Evolutionary conservation across 1,140 invertebrate species (phyloP).

Genomic region (Microplitis demolitor): DNA sequence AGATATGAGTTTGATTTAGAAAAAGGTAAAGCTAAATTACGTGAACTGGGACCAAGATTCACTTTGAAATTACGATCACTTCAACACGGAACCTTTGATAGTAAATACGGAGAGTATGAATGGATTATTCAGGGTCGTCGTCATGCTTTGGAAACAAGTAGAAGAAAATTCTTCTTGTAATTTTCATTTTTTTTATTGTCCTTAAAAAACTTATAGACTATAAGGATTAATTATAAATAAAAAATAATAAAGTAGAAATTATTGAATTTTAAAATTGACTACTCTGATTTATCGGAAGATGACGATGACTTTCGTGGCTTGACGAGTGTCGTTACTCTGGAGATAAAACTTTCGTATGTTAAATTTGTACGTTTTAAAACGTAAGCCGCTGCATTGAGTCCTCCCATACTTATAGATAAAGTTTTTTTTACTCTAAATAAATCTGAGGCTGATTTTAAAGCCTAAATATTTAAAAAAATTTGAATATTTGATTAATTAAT

Average conservation of each 20-base stretch:
- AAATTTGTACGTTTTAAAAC: constrained; percentile 44
- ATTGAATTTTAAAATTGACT: too few species aligned
- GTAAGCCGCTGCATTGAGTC: constrained; percentile 50
- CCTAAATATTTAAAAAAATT: constrained; percentile 30
- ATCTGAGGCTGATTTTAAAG: constrained; percentile 37
- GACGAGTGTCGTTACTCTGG: not conserved
- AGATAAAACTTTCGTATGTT: constrained; percentile 28
- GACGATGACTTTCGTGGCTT: not conserved
- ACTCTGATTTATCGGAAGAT: too few species aligned
- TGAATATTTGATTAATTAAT: not conserved
- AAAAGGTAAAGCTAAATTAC: constrained; percentile 80
- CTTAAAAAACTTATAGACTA: too few species aligned
- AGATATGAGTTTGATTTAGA: constrained; percentile 89
- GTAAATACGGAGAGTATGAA: constrained; percentile 94
- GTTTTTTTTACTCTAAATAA: constrained; percentile 46
- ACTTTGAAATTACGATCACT: constrained; percentile 90
- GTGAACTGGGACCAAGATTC: constrained; percentile 94
- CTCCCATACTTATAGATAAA: constrained; percentile 54
- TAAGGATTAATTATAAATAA: not conserved
- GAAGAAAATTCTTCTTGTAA: constrained; percentile 89
- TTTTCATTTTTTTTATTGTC: constrained; percentile 10
- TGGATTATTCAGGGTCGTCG: constrained; percentile 92
- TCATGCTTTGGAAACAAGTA: constrained; percentile 89
- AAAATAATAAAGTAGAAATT: too few species aligned
- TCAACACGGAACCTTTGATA: constrained; percentile 96